Evolutionary conservation across 2,888 invertebrate genomes (phyloP).

Genomic region (Aspidapion aeneum): DNA sequence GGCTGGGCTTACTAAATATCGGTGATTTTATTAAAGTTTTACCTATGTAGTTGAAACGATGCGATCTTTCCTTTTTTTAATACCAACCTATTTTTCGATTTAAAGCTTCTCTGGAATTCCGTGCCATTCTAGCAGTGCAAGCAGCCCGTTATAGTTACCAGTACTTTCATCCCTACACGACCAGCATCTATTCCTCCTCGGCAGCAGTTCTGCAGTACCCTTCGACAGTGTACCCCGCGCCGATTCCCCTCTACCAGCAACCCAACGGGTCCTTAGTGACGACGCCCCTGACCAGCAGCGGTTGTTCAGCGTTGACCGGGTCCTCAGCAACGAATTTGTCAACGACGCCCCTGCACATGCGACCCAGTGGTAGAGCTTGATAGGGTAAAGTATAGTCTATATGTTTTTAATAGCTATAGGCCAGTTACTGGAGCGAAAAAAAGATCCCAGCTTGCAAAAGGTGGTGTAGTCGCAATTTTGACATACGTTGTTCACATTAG

Average conservation of each 20-base stretch:
- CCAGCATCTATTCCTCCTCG: background rate
- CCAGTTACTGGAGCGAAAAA: no score
- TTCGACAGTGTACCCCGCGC: slow-evolving; percentile 39
- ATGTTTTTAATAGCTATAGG: background rate
- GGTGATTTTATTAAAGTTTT: no score
- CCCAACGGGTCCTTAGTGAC: slow-evolving; percentile 31
- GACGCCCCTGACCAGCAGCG: no score
- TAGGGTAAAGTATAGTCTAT: background rate
- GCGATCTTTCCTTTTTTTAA: no score
- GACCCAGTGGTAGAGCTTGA: background rate
- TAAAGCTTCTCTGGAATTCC: slow-evolving; percentile 41
- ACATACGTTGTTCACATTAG: no score
- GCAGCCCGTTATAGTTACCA: slow-evolving; percentile 39
- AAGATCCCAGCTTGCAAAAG: no score
- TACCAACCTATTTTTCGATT: no score
- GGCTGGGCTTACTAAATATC: no score
- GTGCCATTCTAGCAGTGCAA: slow-evolving; percentile 39
- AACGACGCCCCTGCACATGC: background rate
- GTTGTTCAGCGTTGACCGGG: background rate
- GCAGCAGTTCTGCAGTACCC: slow-evolving; percentile 31
- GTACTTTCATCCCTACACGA: background rate
- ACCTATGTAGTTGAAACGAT: no score
- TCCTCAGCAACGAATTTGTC: background rate
- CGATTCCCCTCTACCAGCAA: slow-evolving; percentile 36
- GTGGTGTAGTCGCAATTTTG: no score